A percentile compares a stretch with the other conserved stretches of the same genome.
These are phyloP conservation scores for Oryzias curvinotus DNA, from an alignment of 2,113 vertebrate genomes.

Conservation along the genomic window DNA sequence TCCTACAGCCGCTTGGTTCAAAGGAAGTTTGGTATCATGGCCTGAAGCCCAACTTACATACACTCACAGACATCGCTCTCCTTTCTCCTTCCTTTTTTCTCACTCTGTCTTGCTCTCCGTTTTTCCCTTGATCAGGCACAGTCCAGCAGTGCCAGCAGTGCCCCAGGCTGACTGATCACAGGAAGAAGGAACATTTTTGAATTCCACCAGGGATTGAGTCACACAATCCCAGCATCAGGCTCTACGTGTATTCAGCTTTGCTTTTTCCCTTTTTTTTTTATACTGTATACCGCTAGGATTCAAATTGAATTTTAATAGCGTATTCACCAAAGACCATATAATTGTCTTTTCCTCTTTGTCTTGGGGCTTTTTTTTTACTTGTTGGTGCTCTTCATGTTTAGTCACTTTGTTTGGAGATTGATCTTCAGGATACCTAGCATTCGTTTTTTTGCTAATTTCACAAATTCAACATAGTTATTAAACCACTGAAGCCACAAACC, in stretches of 20 bases:
- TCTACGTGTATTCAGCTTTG: conserved; percentile 43
- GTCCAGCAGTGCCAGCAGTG: conserved; percentile 74
- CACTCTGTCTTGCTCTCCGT: conserved; percentile 35
- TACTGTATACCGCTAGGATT: conserved; percentile 49
- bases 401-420: conserved; percentile 41
- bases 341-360: conserved; percentile 45
- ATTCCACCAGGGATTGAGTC: conserved; percentile 74
- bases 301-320: conserved; percentile 69
- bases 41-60: conserved; percentile 54
- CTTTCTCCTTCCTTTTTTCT: conserved; percentile 33
- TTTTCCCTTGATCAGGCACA: conserved; percentile 47
- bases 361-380: conserved; percentile 41
- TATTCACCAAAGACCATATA: conserved; percentile 41
- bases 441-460: too few relatives aligned
- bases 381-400: conserved; percentile 10
- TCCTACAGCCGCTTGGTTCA: conserved; percentile 73
- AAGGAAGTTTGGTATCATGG: conserved; percentile 73
- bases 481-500: too few relatives aligned
- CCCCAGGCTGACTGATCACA: conserved; percentile 77
- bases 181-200: conserved; percentile 76
- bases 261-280: conserved; percentile 28
- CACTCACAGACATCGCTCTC: conserved; percentile 39
- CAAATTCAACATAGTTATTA: too few relatives aligned
- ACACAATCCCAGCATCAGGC: conserved; percentile 60
- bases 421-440: background rate